These are phyloP conservation scores for Mionectes olivaceus DNA, from an alignment of 2,797 vertebrate genomes.

Conservation along the genomic window DNA sequence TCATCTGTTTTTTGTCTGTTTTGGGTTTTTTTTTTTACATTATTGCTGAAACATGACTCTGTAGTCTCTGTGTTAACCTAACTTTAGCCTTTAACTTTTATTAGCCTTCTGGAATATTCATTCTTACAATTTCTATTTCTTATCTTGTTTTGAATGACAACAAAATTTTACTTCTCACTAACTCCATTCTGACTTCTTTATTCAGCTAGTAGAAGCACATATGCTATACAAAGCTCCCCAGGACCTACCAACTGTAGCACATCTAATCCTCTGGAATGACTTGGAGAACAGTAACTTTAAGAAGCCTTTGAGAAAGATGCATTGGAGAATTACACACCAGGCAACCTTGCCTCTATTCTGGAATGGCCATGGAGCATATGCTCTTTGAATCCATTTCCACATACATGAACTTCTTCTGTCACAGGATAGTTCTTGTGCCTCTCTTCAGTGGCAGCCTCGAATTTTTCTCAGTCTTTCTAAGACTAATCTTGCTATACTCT, in stretches of 20 bases:
- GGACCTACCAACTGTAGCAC: not conserved
- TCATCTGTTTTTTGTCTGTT: not conserved
- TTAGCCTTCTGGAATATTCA: not conserved
- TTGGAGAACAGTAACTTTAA: not conserved
- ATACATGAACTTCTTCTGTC: not conserved
- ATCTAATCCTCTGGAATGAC: not conserved
- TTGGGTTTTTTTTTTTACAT: not conserved
- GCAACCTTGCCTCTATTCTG: not conserved
- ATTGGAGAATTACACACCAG: not conserved
- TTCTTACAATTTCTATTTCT: not conserved
- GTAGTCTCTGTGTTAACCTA: not conserved
- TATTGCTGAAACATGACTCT: not conserved
- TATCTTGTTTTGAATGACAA: not conserved
- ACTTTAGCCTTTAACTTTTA: not conserved
- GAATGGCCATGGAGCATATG: not conserved
- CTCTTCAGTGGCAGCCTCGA: not conserved
- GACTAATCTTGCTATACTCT: not conserved
- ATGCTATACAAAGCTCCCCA: not conserved
- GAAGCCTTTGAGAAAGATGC: not conserved
- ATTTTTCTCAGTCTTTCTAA: not conserved
- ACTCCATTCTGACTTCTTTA: not conserved
- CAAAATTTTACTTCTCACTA: not conserved
- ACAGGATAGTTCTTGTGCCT: fast-evolving
- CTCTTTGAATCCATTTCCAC: not conserved
- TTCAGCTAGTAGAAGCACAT: not conserved